phyloP scores from a whole-genome alignment of 2,888 invertebrate species.

The Scaptomyza caliginosa region DNA sequence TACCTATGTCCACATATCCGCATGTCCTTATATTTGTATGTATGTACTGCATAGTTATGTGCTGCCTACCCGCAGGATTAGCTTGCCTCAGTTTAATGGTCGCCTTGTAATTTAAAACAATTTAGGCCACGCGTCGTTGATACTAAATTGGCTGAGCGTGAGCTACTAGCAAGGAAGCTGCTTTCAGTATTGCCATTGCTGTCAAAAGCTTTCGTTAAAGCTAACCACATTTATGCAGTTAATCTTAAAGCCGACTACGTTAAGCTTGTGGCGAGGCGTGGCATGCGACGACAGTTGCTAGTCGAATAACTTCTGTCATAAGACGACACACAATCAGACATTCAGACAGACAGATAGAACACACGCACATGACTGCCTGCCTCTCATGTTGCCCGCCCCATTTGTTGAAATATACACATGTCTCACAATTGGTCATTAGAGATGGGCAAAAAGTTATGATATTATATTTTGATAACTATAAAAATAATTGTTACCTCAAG shows the following conservation, averaged over 20 bases:
- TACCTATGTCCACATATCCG: slow-evolving; percentile 19
- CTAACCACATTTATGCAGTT: slow-evolving; percentile 10
- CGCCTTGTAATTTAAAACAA: slow-evolving; percentile 77
- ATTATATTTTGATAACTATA: background rate
- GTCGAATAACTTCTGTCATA: slow-evolving; percentile 52
- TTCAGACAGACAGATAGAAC: background rate
- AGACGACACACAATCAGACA: slow-evolving; percentile 26
- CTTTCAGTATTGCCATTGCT: slow-evolving; percentile 1
- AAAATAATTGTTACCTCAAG: background rate
- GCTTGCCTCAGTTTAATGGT: slow-evolving; percentile 52
- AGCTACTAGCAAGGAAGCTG: slow-evolving; percentile 26
- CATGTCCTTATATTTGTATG: slow-evolving; percentile 15
- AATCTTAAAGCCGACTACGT: slow-evolving; percentile 31
- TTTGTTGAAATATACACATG: slow-evolving; percentile 34
- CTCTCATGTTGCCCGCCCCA: slow-evolving; percentile 23
- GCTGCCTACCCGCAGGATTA: slow-evolving; percentile 50
- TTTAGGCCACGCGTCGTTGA: slow-evolving; percentile 69
- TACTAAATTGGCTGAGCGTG: slow-evolving; percentile 52
- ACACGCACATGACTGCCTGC: slow-evolving; percentile 32
- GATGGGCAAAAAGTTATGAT: slow-evolving; percentile 12
- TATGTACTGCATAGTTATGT: slow-evolving; percentile 16
- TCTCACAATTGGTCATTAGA: slow-evolving; percentile 39
- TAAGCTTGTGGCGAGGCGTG: slow-evolving; percentile 34
- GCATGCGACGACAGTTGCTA: slow-evolving; percentile 35
- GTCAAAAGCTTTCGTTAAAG: background rate